Evolutionary conservation across 2,888 invertebrate genomes (phyloP).

Genomic region (Hemicrepidius hirtus): DNA sequence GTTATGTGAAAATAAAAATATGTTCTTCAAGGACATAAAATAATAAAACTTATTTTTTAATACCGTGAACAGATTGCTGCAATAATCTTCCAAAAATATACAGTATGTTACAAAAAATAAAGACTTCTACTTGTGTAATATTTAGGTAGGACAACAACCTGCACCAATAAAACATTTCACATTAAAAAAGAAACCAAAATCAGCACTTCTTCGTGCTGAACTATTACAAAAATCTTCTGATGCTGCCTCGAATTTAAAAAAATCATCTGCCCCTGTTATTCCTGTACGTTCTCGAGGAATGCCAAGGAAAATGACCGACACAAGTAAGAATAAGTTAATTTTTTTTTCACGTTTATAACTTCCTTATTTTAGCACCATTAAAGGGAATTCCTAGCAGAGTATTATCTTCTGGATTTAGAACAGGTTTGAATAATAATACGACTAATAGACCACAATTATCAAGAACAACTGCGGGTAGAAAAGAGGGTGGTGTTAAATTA

Average conservation of each 20-base stretch:
- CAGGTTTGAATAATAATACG: conserved; percentile 72
- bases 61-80: no score
- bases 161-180: conserved; percentile 93
- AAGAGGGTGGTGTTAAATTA: conserved; percentile 95
- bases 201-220: conserved; percentile 91
- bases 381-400: conserved; percentile 93
- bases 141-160: conserved; percentile 85
- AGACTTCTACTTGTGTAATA: no score
- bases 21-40: no score
- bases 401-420: conserved; percentile 78
- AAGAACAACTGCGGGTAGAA: conserved; percentile 81
- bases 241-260: conserved; percentile 91
- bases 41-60: no score
- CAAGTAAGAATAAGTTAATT: conserved; percentile 80
- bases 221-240: conserved; percentile 93
- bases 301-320: conserved; percentile 98
- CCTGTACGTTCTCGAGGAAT: conserved; percentile 90
- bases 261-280: conserved; percentile 90
- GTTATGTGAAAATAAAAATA: no score
- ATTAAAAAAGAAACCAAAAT: conserved; percentile 94
- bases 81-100: no score
- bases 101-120: no score
- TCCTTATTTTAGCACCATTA: conserved; percentile 81
- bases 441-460: conserved; percentile 75
- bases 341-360: not conserved